A percentile compares a stretch with the other conserved stretches of the same genome.
phyloP scores from a whole-genome alignment of 1,140 invertebrate genomes.

The Heliconius himera region DNA sequence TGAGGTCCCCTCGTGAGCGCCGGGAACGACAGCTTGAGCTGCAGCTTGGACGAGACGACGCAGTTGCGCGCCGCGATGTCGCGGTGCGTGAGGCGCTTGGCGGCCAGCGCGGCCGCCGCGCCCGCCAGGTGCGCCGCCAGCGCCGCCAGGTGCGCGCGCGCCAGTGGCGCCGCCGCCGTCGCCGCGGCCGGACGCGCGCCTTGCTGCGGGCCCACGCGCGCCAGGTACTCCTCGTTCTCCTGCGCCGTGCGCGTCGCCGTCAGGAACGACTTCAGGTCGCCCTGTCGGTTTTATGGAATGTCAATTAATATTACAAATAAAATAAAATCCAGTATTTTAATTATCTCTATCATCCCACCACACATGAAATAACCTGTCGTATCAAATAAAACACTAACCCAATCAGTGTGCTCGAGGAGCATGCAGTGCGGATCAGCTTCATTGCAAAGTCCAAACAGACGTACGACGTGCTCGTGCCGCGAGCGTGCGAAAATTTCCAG shows the following conservation, averaged over 20 bases:
- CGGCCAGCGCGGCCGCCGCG: conserved; percentile 92
- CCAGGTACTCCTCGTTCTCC: conserved; percentile 75
- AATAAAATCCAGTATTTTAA: too few relatives aligned
- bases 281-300: conserved; percentile 77
- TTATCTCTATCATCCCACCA: too few relatives aligned
- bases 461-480: conserved; percentile 90
- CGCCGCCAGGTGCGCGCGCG: not conserved
- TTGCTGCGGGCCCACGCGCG: conserved; percentile 67
- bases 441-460: conserved; percentile 90
- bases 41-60: conserved; percentile 90
- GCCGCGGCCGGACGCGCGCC: conserved; percentile 77
- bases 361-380: too few relatives aligned
- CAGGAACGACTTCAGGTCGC: conserved; percentile 97
- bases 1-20: conserved; percentile 92
- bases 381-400: conserved; percentile 83
- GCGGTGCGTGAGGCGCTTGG: conserved; percentile 89
- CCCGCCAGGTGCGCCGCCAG: conserved; percentile 87
- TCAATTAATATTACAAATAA: too few relatives aligned
- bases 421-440: conserved; percentile 94
- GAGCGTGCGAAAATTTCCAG: conserved; percentile 92
- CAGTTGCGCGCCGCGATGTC: conserved; percentile 98
- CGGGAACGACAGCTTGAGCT: conserved; percentile 92
- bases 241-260: conserved; percentile 86
- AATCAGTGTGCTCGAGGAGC: conserved; percentile 95
- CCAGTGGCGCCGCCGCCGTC: conserved; percentile 46